Evolutionary conservation across 2,888 invertebrate genomes (phyloP).

Genomic region (Orthosia gothica): DNA sequence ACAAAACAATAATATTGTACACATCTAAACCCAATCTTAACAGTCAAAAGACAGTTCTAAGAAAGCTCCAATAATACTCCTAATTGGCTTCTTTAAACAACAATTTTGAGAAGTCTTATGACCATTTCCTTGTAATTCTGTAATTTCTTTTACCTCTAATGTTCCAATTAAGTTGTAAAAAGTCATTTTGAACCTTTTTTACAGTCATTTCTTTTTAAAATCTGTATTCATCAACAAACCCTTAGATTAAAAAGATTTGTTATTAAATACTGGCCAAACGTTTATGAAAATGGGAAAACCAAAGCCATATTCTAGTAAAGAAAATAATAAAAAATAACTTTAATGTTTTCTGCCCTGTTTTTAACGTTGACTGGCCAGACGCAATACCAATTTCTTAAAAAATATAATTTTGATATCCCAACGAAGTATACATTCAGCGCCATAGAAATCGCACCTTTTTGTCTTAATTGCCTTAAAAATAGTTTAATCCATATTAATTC

Average conservation of each 20-base stretch:
- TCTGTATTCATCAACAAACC: not conserved
- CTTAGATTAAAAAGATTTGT: not conserved
- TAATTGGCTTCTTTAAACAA: no score
- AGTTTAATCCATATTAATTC: no score
- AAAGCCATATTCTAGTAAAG: not conserved
- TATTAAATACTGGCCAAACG: not conserved
- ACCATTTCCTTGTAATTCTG: not conserved
- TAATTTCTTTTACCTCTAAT: not conserved
- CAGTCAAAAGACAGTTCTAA: not conserved
- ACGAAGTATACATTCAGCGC: no score
- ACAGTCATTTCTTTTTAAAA: no score
- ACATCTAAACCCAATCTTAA: not conserved
- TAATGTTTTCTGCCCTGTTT: not conserved
- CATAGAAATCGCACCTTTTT: no score
- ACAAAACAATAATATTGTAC: not conserved
- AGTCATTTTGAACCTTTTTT: not conserved
- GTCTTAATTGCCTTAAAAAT: no score
- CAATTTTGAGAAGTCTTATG: no score
- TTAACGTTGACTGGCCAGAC: not conserved
- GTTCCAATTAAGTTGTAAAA: not conserved
- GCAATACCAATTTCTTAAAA: no score
- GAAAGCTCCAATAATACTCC: no score
- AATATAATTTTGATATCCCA: no score
- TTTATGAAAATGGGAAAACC: not conserved
- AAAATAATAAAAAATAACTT: not conserved